phyloP scores from a whole-genome alignment of 2,113 vertebrate genomes.

The Oreochromis niloticus region DNA sequence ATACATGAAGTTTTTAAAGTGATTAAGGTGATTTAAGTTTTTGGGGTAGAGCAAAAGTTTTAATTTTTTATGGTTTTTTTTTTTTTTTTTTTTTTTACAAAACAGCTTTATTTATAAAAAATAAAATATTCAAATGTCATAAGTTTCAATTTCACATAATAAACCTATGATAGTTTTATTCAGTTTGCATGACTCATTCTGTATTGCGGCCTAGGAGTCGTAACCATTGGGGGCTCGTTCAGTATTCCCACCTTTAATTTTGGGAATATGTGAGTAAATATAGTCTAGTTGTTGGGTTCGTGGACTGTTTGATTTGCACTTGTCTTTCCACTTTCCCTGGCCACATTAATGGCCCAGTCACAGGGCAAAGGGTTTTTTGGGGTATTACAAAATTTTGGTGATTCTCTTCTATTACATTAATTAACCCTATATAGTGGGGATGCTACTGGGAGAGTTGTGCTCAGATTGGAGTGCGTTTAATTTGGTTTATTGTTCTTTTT shows the following conservation, averaged over 20 bases:
- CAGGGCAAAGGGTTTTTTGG: background rate
- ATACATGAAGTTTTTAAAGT: background rate
- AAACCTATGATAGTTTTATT: background rate
- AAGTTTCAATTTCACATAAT: background rate
- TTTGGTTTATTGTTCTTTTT: background rate
- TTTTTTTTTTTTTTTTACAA: accelerated
- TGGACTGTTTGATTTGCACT: background rate
- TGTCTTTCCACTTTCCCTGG: background rate
- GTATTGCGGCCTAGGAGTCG: accelerated
- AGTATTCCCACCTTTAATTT: background rate
- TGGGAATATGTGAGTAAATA: background rate
- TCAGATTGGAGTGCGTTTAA: background rate
- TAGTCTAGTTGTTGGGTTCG: background rate
- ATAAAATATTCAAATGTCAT: background rate
- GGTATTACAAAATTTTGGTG: background rate
- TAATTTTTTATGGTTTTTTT: accelerated
- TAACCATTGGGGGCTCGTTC: background rate
- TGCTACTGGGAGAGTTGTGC: background rate
- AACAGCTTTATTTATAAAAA: background rate
- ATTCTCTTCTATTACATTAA: background rate
- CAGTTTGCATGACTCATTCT: background rate
- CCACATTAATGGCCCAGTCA: accelerated
- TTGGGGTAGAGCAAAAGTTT: background rate
- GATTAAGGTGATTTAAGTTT: background rate
- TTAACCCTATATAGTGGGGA: background rate